Conservation (phyloP, 2,888 invertebrate species). For the Macropis europaea region DNA sequence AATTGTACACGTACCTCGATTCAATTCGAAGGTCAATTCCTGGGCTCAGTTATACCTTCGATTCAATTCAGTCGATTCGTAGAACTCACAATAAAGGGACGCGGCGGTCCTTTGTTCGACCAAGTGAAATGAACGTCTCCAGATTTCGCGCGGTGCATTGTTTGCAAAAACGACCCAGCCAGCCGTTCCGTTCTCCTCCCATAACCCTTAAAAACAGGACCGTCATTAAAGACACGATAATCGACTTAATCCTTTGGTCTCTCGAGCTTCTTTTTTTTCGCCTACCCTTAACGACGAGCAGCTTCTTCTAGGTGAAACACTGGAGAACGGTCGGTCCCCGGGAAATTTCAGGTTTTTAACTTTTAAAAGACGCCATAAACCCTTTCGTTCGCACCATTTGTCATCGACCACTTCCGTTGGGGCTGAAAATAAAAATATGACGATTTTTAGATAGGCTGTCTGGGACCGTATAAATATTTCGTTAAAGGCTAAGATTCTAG, state of each 20-base stretch:
- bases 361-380: conserved; percentile 24
- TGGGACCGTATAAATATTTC: too few relatives aligned
- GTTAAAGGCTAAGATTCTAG: too few relatives aligned
- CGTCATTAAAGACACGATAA: conserved; percentile 32
- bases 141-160: not conserved
- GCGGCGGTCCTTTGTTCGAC: not conserved
- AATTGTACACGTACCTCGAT: not conserved
- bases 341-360: not conserved
- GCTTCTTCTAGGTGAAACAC: not conserved
- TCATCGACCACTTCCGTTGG: too few relatives aligned
- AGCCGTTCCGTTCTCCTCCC: not conserved
- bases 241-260: conserved; percentile 43
- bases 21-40: not conserved
- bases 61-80: not conserved
- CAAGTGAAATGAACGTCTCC: conserved; percentile 7
- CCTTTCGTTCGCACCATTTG: not conserved
- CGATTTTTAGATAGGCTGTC: not conserved
- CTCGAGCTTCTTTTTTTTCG: not conserved
- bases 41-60: too few relatives aligned
- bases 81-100: not conserved
- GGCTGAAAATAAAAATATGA: not conserved
- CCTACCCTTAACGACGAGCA: not conserved
- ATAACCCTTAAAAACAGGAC: conserved; percentile 3
- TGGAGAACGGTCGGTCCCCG: not conserved
- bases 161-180: not conserved